phyloP scores from a whole-genome alignment of 2,113 vertebrate species.

The Hyaena hyaena region DNA sequence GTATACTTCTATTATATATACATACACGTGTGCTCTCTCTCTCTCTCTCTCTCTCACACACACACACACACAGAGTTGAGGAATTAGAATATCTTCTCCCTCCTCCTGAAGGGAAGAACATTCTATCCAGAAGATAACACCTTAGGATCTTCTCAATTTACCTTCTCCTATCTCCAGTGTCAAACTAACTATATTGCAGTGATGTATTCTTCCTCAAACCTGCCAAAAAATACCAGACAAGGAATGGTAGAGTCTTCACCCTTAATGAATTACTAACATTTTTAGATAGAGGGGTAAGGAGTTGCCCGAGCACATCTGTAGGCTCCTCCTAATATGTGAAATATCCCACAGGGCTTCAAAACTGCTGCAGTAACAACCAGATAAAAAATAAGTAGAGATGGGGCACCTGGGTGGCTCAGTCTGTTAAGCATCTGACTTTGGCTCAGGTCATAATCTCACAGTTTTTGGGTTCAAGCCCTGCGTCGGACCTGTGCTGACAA shows the following conservation, averaged over 20 bases:
- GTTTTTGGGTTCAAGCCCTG: too few species aligned
- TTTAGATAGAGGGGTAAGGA: conserved; percentile 25
- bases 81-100: background rate
- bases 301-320: background rate
- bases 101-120: background rate
- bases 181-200: background rate
- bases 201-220: background rate
- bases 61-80: background rate
- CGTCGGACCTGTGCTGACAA: too few species aligned
- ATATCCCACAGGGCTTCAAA: background rate
- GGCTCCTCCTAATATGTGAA: background rate
- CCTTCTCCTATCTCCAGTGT: background rate
- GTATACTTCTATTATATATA: background rate
- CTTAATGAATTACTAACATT: background rate
- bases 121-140: background rate
- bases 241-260: background rate
- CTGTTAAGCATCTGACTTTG: too few species aligned
- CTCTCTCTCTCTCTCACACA: too few species aligned
- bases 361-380: background rate
- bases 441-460: too few species aligned
- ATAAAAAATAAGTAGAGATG: background rate
- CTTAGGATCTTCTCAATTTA: background rate
- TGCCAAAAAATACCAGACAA: conserved; percentile 11
- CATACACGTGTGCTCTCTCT: too few species aligned
- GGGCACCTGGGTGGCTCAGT: too few species aligned